Evolutionary conservation across 2,888 invertebrate species (phyloP).

Genomic region (Nebria salina): DNA sequence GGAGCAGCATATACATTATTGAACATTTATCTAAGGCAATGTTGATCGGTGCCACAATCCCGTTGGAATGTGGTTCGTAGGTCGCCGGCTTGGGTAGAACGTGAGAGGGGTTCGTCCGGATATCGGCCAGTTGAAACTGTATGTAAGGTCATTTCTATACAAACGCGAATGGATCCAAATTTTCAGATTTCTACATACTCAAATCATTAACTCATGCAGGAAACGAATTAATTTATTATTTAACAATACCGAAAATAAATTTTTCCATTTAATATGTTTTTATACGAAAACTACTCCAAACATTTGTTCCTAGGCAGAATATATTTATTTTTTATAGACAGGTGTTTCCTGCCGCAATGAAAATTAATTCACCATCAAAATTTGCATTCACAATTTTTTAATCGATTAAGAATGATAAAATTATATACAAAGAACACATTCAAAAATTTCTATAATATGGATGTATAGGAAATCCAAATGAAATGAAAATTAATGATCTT

Average conservation of each 20-base stretch:
- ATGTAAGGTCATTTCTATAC: slow-evolving; percentile 6
- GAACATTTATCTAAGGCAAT: background rate
- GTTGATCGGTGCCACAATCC: slow-evolving; percentile 65
- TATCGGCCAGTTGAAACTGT: slow-evolving; percentile 46
- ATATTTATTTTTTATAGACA: background rate
- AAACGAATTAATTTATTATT: background rate
- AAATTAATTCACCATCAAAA: background rate
- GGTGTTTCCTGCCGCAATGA: background rate
- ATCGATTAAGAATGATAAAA: no score
- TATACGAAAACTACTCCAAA: no score
- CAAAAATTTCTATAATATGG: no score
- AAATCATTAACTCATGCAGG: background rate
- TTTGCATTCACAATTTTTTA: no score
- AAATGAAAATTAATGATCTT: no score
- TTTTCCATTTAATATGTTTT: background rate
- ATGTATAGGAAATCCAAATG: no score
- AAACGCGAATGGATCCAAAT: background rate
- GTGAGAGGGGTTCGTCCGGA: slow-evolving; percentile 53
- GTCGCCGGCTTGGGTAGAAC: slow-evolving; percentile 23
- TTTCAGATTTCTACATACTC: background rate
- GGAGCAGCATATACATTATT: background rate
- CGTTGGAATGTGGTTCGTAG: slow-evolving; percentile 62
- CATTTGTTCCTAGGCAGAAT: no score
- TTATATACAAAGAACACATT: no score
- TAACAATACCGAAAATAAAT: background rate